Base-by-base conservation (phyloP, 2,113 vertebrate genomes). In the Callocephalon fimbriatum region DNA sequence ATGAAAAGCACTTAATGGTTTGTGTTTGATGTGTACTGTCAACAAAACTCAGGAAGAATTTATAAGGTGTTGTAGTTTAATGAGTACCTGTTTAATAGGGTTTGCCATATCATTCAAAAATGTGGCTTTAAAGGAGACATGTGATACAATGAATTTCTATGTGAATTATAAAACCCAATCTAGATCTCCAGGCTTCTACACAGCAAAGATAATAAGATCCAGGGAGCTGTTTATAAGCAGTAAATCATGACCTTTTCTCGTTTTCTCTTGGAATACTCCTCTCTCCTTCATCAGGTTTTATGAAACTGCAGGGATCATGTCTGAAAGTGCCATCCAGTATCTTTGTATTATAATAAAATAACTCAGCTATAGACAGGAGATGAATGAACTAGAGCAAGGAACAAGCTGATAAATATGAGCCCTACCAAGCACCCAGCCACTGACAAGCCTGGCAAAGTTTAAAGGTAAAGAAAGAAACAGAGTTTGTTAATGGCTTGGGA, bases 11-110 rank as follows among this genome's bases (percentile, higher is more conserved):
- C 86, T 97, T 95, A 92, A 90, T 45, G 35, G 67, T 62, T 97
- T 48, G 61, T 93, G 93, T 95, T 97, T 95, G 92, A 97, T 92
- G 90, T 65, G 80, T 31, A 67, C 90, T 96, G 92, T 88, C 93
- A 95, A 93, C 82, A 95, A 90, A 94, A 95, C 70, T 82, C 96
- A 86, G 77, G 72, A 90, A 91, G 90, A 91, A 88, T 96, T 66
- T 94, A 96, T 96, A 92, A 93, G 62, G 87, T 54, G 71, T 21
- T 91, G 81, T 59, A 83, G 59, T 78, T 95, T 97, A 97, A 97
- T 94, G 95, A 91, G 75, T 62, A 87, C 50, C 81, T 91, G 50
- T 77, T 96, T 97, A 97, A 96, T 93, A 93, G 74, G 74, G 85
- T 96, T 96, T 83, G 90, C 92, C 1, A 29, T 90, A 96, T 96